Conservation (phyloP, 2,797 vertebrate species). For the Eulemur mongoz region DNA sequence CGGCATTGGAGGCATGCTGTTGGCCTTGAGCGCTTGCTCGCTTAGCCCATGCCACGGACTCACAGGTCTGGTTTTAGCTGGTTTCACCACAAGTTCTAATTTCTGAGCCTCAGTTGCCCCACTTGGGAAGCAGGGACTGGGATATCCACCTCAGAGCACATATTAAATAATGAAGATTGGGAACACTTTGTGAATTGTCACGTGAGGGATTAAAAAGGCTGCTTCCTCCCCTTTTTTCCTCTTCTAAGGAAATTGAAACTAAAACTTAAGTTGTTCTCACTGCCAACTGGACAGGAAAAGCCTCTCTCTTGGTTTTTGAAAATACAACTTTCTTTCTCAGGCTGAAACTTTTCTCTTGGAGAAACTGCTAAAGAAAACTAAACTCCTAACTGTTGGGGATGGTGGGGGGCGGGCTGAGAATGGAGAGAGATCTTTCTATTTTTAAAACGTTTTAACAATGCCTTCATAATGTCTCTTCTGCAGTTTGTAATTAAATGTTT, state of each 20-base stretch:
- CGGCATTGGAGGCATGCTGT: accelerated
- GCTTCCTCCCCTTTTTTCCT: neutral
- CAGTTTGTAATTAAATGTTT: neutral
- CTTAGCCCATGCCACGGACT: accelerated
- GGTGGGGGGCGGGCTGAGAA: too few species aligned
- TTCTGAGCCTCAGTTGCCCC: neutral
- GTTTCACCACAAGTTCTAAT: neutral
- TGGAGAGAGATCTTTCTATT: neutral
- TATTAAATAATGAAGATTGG: neutral
- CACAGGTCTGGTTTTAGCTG: accelerated
- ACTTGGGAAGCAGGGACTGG: neutral
- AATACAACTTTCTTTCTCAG: neutral
- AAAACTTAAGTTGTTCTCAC: neutral
- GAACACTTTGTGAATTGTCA: neutral
- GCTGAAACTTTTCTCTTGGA: neutral
- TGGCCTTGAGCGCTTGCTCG: neutral
- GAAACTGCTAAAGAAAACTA: neutral
- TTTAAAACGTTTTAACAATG: neutral
- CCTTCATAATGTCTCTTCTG: neutral
- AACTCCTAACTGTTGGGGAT: neutral
- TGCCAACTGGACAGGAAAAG: conserved; percentile 33
- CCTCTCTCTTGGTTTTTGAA: neutral
- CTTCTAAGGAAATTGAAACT: conserved; percentile 66
- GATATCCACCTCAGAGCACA: neutral
- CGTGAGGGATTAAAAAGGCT: neutral